Percentiles rank a stretch among this genome's conserved stretches.
These are phyloP conservation scores for Spialia ferax DNA, from an alignment of 2,888 invertebrate species.

Conservation along the genomic window DNA sequence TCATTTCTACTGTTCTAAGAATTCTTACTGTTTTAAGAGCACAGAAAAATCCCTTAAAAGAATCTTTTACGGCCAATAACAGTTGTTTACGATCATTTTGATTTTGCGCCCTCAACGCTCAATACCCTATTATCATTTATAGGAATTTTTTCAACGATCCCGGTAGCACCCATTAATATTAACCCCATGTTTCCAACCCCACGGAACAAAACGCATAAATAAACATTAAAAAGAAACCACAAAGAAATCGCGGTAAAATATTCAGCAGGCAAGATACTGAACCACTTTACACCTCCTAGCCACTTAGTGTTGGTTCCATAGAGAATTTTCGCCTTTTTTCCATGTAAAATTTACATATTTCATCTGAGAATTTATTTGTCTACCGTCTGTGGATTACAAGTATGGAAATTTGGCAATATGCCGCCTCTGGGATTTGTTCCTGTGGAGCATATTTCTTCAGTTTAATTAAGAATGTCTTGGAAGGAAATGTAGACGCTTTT, in stretches of 20 bases:
- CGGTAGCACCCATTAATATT: constrained; percentile 61
- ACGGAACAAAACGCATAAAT: constrained; percentile 64
- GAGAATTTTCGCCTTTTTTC: constrained; percentile 58
- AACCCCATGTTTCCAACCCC: constrained; percentile 59
- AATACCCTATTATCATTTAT: constrained; percentile 37
- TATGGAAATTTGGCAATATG: constrained; percentile 66
- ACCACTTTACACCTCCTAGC: constrained; percentile 65
- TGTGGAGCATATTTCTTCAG: constrained; percentile 36
- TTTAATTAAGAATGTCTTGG: constrained; percentile 34
- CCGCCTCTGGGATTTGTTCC: constrained; percentile 52
- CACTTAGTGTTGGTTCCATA: constrained; percentile 57
- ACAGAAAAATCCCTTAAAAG: constrained; percentile 21
- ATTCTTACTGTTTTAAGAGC: not conserved
- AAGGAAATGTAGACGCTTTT: constrained; percentile 19
- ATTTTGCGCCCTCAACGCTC: constrained; percentile 26
- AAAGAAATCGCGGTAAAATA: constrained; percentile 70
- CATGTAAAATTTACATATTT: constrained; percentile 74
- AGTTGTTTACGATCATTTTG: constrained; percentile 34
- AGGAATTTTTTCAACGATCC: constrained; percentile 29
- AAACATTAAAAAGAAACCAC: constrained; percentile 73
- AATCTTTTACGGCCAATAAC: constrained; percentile 30
- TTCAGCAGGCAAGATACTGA: constrained; percentile 60
- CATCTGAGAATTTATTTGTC: constrained; percentile 65
- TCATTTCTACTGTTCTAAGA: no score
- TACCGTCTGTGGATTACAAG: constrained; percentile 66